Conservation (phyloP, 2,113 vertebrate species). For the Sterna hirundo region DNA sequence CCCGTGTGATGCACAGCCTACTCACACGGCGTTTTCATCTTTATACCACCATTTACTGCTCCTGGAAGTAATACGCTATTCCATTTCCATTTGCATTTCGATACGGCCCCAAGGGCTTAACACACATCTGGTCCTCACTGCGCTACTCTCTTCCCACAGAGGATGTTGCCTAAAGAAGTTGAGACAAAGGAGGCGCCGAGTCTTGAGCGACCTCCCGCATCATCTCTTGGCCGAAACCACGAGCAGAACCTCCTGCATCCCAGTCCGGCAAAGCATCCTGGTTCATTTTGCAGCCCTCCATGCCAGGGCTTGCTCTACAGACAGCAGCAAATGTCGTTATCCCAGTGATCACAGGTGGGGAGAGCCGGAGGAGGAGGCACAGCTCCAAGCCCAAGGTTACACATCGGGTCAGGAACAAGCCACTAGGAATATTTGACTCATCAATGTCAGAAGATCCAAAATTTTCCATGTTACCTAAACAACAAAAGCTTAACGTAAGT, state of each 20-base stretch:
- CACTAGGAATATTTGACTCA: neutral
- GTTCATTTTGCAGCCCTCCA: neutral
- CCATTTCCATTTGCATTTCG: constrained; percentile 46
- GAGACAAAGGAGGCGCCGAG: neutral
- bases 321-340: neutral
- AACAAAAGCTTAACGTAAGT: neutral
- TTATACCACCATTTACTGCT: neutral
- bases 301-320: neutral
- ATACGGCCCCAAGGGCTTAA: constrained; percentile 45
- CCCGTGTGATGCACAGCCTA: neutral
- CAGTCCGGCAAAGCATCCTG: accelerated
- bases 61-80: neutral
- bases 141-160: neutral
- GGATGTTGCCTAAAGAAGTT: neutral
- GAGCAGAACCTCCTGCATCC: neutral
- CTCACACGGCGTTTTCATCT: neutral
- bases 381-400: constrained; percentile 19
- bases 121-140: constrained; percentile 15
- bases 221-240: accelerated
- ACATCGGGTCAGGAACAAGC: neutral
- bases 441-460: neutral
- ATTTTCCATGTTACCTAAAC: neutral
- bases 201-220: neutral
- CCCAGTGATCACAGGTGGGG: neutral
- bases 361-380: neutral